phyloP scores from a whole-genome alignment of 2,888 invertebrate genomes.

The Ormyrus rosae region DNA sequence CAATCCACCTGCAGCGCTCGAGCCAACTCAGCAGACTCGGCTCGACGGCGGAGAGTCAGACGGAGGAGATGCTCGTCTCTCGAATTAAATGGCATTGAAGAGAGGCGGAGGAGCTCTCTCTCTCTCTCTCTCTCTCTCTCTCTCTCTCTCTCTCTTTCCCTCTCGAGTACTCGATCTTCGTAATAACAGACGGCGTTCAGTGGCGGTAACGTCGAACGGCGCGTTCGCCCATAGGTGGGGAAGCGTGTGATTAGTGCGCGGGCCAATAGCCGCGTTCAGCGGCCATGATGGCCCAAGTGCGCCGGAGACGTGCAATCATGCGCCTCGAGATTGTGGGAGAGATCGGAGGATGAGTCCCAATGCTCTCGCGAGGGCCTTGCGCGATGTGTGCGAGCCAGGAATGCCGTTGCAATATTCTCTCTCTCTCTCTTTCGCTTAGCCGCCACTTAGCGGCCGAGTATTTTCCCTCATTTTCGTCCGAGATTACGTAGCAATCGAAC shows the following conservation, averaged over 20 bases:
- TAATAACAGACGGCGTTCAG: conserved; percentile 50
- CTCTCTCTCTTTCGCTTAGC: conserved; percentile 18
- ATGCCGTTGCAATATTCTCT: conserved; percentile 22
- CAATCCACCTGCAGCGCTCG: no score
- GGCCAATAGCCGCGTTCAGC: conserved; percentile 74
- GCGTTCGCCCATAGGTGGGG: conserved; percentile 61
- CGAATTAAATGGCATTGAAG: conserved; percentile 34
- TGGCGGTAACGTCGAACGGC: conserved; percentile 61
- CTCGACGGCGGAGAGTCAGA: no score
- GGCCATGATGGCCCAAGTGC: conserved; percentile 75
- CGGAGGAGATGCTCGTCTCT: conserved; percentile 15
- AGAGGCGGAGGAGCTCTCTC: background rate
- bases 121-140: no score
- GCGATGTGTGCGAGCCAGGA: background rate
- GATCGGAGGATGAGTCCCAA: background rate
- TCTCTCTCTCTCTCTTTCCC: no score
- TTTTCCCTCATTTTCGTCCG: background rate
- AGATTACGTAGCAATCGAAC: no score
- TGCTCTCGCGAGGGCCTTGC: background rate
- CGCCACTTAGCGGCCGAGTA: conserved; percentile 13
- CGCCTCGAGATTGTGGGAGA: conserved; percentile 60
- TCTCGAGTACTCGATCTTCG: background rate
- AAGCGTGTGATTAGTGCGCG: conserved; percentile 73
- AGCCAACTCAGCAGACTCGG: no score
- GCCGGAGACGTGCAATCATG: conserved; percentile 74